Conservation (phyloP, 2,888 invertebrate genomes). For the Erebia ligea region DNA sequence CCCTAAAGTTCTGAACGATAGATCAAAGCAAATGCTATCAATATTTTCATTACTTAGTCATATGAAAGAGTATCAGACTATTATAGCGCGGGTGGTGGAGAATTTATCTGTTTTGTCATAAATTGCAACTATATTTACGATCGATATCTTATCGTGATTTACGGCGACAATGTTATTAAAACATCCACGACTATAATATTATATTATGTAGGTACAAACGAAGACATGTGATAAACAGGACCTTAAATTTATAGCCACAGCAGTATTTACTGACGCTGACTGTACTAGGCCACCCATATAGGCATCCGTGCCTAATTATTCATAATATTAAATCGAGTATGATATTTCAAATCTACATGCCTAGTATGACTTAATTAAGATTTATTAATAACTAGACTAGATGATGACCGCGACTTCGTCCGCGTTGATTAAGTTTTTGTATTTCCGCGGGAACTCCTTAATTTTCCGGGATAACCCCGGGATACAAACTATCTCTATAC, state of each 20-base stretch:
- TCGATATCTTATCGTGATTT: conserved; percentile 72
- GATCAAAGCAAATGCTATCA: conserved; percentile 11
- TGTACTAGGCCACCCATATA: conserved; percentile 31
- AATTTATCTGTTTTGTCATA: conserved; percentile 72
- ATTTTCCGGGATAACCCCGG: too few species aligned
- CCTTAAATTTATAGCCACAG: neutral
- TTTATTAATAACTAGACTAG: too few species aligned
- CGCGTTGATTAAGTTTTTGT: too few species aligned
- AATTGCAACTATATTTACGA: conserved; percentile 72
- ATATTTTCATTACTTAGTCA: conserved; percentile 30
- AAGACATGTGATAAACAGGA: conserved; percentile 3
- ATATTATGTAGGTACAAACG: conserved; percentile 17
- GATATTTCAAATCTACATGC: conserved; percentile 11
- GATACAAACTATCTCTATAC: too few species aligned
- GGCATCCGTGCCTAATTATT: conserved; percentile 9
- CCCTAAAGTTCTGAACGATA: neutral
- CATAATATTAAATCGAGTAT: conserved; percentile 12
- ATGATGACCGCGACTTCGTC: too few species aligned
- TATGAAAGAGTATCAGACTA: conserved; percentile 19
- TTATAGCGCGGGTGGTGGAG: conserved; percentile 45
- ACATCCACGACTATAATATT: conserved; percentile 26
- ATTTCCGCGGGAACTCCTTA: too few species aligned
- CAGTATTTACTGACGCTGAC: neutral
- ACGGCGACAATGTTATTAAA: conserved; percentile 65
- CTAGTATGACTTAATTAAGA: conserved; percentile 12